A percentile compares a stretch with the other conserved stretches of the same genome.
Evolutionary conservation across 2,888 invertebrate species (phyloP).

Genomic region (Pseudolycoriella hygida): DNA sequence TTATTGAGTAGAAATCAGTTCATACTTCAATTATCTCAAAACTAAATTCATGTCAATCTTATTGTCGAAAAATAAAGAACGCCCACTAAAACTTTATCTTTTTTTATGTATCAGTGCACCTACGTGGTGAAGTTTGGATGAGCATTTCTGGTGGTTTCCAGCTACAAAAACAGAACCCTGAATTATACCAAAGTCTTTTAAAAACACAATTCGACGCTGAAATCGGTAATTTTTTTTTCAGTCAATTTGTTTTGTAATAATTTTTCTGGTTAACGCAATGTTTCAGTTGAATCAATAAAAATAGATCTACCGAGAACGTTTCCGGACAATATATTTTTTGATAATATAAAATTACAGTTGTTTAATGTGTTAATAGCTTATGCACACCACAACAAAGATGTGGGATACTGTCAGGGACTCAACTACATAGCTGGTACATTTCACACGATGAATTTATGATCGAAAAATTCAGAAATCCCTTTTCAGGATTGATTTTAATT

Average conservation of each 20-base stretch:
- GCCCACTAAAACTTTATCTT: too few relatives aligned
- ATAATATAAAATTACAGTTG: slow-evolving; percentile 49
- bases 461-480: background rate
- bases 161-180: slow-evolving; percentile 42
- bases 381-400: slow-evolving; percentile 69
- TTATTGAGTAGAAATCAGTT: too few relatives aligned
- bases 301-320: slow-evolving; percentile 86
- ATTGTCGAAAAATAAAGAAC: too few relatives aligned
- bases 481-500: slow-evolving; percentile 54
- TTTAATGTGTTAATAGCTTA: slow-evolving; percentile 76
- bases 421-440: slow-evolving; percentile 72
- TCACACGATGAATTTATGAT: background rate
- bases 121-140: slow-evolving; percentile 63
- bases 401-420: slow-evolving; percentile 90
- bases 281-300: slow-evolving; percentile 59
- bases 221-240: slow-evolving; percentile 16
- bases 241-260: background rate
- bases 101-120: slow-evolving; percentile 32
- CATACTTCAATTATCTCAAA: too few relatives aligned
- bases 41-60: too few relatives aligned
- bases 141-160: slow-evolving; percentile 63
- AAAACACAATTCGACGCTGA: slow-evolving; percentile 50
- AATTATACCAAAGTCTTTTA: slow-evolving; percentile 49
- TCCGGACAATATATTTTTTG: slow-evolving; percentile 88
- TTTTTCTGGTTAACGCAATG: too few relatives aligned